A percentile compares a stretch with the other conserved stretches of the same genome.
Conservation (phyloP, 2,113 vertebrate genomes). For the Micromys minutus region DNA sequence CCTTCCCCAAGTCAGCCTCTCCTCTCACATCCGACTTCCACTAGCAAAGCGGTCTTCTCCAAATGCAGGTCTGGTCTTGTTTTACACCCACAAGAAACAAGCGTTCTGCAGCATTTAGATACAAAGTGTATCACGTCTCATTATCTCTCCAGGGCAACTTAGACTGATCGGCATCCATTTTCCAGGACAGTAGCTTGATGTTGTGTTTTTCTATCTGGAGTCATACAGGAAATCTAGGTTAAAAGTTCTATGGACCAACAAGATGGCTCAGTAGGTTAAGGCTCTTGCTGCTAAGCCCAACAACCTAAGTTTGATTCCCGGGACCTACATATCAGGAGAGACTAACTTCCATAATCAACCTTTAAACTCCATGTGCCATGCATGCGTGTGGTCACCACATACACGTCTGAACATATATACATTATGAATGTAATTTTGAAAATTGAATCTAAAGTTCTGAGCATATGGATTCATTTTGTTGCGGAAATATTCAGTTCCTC, state of each 20-base stretch:
- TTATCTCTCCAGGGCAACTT: slow-evolving; percentile 55
- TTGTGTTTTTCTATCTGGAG: slow-evolving; percentile 41
- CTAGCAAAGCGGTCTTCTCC: slow-evolving; percentile 22
- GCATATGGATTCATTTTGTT: neutral
- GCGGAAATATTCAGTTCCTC: neutral
- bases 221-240: neutral
- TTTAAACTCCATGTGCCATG: neutral
- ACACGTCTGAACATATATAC: neutral
- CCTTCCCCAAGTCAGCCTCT: neutral
- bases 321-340: neutral
- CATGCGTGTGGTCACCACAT: neutral
- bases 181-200: neutral
- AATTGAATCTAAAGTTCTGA: neutral
- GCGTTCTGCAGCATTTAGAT: neutral
- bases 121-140: neutral
- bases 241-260: neutral
- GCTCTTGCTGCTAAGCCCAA: neutral
- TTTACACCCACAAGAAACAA: slow-evolving; percentile 11
- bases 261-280: neutral
- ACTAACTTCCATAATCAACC: neutral
- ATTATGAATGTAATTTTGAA: neutral
- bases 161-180: slow-evolving; percentile 30
- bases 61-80: slow-evolving; percentile 45
- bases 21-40: neutral
- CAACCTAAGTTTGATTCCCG: neutral